Conservation (phyloP, 1,140 invertebrate genomes). For the Gryllus bimaculatus region DNA sequence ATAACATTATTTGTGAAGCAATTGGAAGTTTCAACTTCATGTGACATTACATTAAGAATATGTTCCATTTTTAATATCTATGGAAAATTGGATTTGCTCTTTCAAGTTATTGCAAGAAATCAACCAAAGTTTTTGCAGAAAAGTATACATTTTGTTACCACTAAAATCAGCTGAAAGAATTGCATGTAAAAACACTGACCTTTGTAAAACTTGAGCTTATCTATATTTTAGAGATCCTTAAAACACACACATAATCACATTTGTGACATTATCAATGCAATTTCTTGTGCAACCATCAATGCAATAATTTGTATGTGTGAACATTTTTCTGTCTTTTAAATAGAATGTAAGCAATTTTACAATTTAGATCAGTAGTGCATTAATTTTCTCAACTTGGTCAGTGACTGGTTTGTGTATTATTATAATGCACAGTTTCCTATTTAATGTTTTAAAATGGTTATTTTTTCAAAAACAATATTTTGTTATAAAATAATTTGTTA, state of each 20-base stretch:
- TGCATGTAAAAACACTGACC: neutral
- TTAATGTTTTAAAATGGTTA: too few species aligned
- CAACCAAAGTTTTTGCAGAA: neutral
- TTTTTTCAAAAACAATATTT: too few species aligned
- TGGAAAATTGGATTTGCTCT: neutral
- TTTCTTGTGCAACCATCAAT: neutral
- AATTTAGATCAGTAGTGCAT: neutral
- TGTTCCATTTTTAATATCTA: neutral
- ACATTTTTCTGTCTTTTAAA: neutral
- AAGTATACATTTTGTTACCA: neutral
- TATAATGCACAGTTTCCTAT: too few species aligned
- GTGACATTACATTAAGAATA: too few species aligned
- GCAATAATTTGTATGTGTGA: neutral
- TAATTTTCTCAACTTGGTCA: neutral
- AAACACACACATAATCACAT: neutral
- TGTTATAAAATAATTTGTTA: too few species aligned
- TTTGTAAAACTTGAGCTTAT: too few species aligned
- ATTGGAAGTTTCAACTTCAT: too few species aligned
- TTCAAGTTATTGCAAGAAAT: neutral
- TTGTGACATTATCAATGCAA: conserved; percentile 1
- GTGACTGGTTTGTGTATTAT: too few species aligned
- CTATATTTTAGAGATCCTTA: too few species aligned
- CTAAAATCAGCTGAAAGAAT: neutral
- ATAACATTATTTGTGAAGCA: too few species aligned
- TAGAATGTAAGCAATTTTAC: neutral